These are phyloP conservation scores for Magallana nippona DNA, from an alignment of 2,888 invertebrate genomes.

Conservation along the genomic window DNA sequence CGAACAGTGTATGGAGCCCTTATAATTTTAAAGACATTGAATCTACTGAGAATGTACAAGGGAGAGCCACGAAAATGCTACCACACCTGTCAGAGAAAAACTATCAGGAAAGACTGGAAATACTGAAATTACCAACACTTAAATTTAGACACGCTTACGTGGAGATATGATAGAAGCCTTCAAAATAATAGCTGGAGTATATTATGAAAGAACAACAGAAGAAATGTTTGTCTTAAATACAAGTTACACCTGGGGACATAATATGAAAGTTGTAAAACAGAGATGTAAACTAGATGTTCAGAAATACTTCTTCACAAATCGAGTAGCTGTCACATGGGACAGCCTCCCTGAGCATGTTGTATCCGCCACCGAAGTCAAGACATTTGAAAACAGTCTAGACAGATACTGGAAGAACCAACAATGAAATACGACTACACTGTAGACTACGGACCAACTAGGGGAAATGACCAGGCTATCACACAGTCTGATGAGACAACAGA, in stretches of 20 bases:
- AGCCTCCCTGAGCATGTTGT: conserved; percentile 34
- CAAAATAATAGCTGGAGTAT: conserved; percentile 37
- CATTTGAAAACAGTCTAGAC: conserved; percentile 40
- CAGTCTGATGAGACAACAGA: too few species aligned
- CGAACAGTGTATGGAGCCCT: conserved; percentile 23
- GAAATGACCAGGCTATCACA: too few species aligned
- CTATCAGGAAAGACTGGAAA: conserved; percentile 41
- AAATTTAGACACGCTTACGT: conserved; percentile 28
- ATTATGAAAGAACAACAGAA: not conserved
- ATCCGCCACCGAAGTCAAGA: conserved; percentile 10
- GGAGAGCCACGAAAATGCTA: conserved; percentile 39
- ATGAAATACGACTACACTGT: too few species aligned
- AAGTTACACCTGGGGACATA: conserved; percentile 23
- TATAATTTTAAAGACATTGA: conserved; percentile 40
- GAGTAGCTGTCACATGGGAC: conserved; percentile 34
- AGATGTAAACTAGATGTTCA: conserved; percentile 10
- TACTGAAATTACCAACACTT: conserved; percentile 40
- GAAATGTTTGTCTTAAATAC: not conserved
- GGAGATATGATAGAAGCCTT: conserved; percentile 46
- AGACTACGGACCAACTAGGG: too few species aligned
- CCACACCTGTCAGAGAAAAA: conserved; percentile 20
- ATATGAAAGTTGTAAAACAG: conserved; percentile 33
- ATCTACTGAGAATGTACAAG: conserved; percentile 44
- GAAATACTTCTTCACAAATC: conserved; percentile 40
- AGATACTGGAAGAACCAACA: too few species aligned